A percentile compares a stretch with the other conserved stretches of the same genome.
These are phyloP conservation scores for Pentalonia nigronervosa DNA, from an alignment of 1,140 invertebrate species.

Conservation along the genomic window DNA sequence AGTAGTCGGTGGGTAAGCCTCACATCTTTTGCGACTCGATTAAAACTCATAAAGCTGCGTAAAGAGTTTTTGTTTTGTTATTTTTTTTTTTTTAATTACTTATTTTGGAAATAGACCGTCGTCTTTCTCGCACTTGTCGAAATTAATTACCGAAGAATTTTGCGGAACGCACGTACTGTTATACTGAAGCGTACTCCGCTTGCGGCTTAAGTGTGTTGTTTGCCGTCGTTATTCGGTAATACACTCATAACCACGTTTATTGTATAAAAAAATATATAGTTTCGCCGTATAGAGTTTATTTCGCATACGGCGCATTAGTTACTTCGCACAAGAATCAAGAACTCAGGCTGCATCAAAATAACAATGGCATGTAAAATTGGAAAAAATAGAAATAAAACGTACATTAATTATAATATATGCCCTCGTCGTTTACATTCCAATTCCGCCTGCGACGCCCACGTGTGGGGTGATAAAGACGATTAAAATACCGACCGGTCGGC, in stretches of 20 bases:
- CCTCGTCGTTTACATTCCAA: not conserved
- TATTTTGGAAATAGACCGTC: too few species aligned
- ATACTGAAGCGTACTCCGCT: not conserved
- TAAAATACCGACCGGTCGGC: not conserved
- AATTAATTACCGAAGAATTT: slow-evolving; percentile 10
- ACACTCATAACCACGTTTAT: not conserved
- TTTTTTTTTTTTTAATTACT: not conserved
- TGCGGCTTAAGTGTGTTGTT: not conserved
- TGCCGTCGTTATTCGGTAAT: not conserved
- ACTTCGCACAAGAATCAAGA: not conserved
- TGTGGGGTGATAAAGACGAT: not conserved
- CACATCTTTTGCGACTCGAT: not conserved
- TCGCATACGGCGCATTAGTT: not conserved
- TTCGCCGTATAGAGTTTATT: not conserved
- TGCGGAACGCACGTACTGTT: too few species aligned
- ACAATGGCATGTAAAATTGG: not conserved
- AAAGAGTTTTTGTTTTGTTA: not conserved
- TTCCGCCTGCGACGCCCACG: not conserved
- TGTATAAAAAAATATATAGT: not conserved
- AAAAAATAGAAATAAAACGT: not conserved
- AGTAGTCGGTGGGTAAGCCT: not conserved
- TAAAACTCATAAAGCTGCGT: not conserved
- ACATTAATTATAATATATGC: not conserved
- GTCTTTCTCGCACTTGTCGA: too few species aligned
- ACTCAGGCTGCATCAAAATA: not conserved